A percentile compares a stretch with the other conserved stretches of the same genome.
phyloP scores from a whole-genome alignment of 2,797 vertebrate species.

The Malacoraja senta region DNA sequence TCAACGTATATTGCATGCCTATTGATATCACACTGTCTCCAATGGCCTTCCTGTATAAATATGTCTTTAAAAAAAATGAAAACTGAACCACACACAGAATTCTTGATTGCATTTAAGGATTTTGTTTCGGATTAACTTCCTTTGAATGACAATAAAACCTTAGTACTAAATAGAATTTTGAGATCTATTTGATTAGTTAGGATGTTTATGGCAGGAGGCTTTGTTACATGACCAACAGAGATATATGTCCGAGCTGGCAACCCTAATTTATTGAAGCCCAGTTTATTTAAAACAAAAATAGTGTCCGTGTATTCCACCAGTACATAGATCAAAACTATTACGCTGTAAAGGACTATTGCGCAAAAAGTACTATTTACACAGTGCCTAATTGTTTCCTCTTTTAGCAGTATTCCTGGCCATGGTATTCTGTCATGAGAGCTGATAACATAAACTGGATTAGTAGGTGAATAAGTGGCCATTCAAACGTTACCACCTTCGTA shows the following conservation, averaged over 20 bases:
- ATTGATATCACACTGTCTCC: too few species aligned
- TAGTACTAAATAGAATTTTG: too few species aligned
- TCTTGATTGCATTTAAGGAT: too few species aligned
- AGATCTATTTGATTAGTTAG: not conserved
- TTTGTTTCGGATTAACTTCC: too few species aligned
- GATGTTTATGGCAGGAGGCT: too few species aligned
- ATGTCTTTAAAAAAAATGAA: too few species aligned
- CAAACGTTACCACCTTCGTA: not conserved
- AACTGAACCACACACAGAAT: too few species aligned
- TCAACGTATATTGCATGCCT: too few species aligned
- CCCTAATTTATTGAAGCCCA: not conserved
- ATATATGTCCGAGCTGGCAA: not conserved
- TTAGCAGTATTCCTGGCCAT: not conserved
- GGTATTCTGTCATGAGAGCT: not conserved
- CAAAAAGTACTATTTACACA: not conserved
- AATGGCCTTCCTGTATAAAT: too few species aligned
- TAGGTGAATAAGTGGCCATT: not conserved
- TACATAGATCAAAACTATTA: not conserved
- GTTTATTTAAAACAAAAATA: not conserved
- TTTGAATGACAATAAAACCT: too few species aligned
- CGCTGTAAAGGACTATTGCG: not conserved
- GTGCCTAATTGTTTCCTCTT: not conserved
- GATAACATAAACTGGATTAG: not conserved
- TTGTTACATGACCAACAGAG: not conserved
- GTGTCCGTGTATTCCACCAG: not conserved